A percentile compares a stretch with the other conserved stretches of the same genome.
Conservation (phyloP, 2,888 invertebrate genomes). For the Frankliniella fusca region DNA sequence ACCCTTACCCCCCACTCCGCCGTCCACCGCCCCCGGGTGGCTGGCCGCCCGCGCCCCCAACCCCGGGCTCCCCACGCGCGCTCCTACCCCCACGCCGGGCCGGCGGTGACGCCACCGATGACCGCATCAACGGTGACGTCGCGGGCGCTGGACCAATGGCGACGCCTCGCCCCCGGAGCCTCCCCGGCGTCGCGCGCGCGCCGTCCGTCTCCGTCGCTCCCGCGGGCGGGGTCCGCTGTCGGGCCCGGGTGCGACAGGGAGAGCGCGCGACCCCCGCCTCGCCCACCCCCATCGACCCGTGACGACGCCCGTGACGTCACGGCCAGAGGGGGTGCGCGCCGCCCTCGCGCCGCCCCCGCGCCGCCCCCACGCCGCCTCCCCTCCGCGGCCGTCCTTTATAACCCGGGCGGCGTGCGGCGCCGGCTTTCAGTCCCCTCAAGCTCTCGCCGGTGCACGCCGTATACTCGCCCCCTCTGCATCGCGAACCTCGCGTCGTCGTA, state of each 20-base stretch:
- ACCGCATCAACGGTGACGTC: conserved; percentile 12
- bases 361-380: conserved; percentile 1
- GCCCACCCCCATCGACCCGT: neutral
- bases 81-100: neutral
- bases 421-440: conserved; percentile 13
- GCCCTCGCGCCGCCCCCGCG: neutral
- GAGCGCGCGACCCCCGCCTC: neutral
- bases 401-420: neutral
- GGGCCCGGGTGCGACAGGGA: neutral
- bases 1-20: no score
- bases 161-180: neutral
- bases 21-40: neutral
- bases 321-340: neutral
- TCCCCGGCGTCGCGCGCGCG: neutral
- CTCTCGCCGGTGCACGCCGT: neutral
- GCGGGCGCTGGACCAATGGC: neutral
- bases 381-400: conserved; percentile 1
- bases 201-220: neutral
- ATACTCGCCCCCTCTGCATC: neutral
- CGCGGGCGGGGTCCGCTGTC: neutral
- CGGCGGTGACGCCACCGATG: conserved; percentile 2
- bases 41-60: neutral
- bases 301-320: neutral
- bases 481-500: neutral
- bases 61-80: neutral